These are phyloP conservation scores for Antheraea yamamai DNA, from an alignment of 2,888 invertebrate genomes.

Conservation along the genomic window DNA sequence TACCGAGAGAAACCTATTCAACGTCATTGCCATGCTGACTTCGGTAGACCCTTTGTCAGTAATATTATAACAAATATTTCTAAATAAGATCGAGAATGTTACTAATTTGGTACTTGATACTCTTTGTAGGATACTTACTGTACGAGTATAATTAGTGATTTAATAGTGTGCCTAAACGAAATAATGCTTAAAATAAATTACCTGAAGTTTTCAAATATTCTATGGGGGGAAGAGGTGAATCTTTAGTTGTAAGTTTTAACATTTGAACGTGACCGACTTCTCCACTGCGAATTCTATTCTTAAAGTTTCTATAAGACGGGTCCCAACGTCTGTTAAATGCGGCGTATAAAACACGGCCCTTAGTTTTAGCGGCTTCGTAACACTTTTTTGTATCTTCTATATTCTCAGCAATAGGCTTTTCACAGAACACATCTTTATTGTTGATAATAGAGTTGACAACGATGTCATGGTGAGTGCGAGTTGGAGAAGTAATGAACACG, in stretches of 20 bases:
- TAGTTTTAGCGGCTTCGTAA: conserved; percentile 81
- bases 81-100: no score
- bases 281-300: conserved; percentile 76
- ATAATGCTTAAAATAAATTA: conserved; percentile 36
- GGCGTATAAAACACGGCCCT: conserved; percentile 80
- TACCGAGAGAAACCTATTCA: no score
- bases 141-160: no score
- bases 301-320: conserved; percentile 79
- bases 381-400: conserved; percentile 78
- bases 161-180: no score
- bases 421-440: conserved; percentile 85
- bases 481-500: conserved; percentile 82
- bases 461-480: conserved; percentile 81
- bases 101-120: no score
- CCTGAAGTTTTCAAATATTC: conserved; percentile 83
- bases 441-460: conserved; percentile 76
- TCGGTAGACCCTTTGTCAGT: no score
- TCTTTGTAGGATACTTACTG: no score
- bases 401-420: conserved; percentile 85
- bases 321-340: conserved; percentile 87
- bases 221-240: conserved; percentile 84
- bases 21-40: no score
- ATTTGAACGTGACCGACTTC: conserved; percentile 84
- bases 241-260: conserved; percentile 84
- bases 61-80: no score